phyloP scores from a whole-genome alignment of 2,888 invertebrate species.

The Sericinus montela region DNA sequence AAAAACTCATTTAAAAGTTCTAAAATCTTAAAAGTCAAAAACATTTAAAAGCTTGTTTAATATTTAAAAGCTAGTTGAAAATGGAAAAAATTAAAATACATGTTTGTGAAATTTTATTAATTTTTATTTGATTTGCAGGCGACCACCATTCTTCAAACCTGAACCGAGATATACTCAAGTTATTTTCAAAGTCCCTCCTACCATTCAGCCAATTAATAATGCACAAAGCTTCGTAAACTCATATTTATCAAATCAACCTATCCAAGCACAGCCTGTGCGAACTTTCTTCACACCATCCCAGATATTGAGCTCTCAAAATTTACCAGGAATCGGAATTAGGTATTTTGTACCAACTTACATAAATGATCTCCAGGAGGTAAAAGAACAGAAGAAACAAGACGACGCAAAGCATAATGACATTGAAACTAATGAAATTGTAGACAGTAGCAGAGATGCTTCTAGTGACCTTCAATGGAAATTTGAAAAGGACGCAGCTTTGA shows the following conservation, averaged over 20 bases:
- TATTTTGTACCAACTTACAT: slow-evolving; percentile 59
- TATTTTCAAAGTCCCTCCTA: slow-evolving; percentile 37
- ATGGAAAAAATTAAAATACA: no score
- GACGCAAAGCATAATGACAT: slow-evolving; percentile 58
- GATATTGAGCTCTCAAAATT: slow-evolving; percentile 55
- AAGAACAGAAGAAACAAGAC: slow-evolving; percentile 44
- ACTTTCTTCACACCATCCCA: slow-evolving; percentile 51
- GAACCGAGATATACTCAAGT: slow-evolving; percentile 64
- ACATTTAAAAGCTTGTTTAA: no score
- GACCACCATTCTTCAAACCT: slow-evolving; percentile 61
- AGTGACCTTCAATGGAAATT: slow-evolving; percentile 61
- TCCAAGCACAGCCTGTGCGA: slow-evolving; percentile 34
- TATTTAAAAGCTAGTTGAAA: no score
- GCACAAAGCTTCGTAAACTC: slow-evolving; percentile 66
- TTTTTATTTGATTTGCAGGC: slow-evolving; percentile 39
- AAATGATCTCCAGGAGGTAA: slow-evolving; percentile 34
- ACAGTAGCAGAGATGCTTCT: slow-evolving; percentile 37
- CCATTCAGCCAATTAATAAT: slow-evolving; percentile 45
- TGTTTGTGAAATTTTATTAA: not conserved
- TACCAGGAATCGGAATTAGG: slow-evolving; percentile 62
- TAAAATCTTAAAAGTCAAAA: no score
- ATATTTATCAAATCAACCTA: slow-evolving; percentile 48
- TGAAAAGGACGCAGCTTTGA: slow-evolving; percentile 58
- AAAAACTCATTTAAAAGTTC: no score
- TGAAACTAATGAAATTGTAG: slow-evolving; percentile 48